phyloP scores from a whole-genome alignment of 2,888 invertebrate genomes.

The Colletes collaris region DNA sequence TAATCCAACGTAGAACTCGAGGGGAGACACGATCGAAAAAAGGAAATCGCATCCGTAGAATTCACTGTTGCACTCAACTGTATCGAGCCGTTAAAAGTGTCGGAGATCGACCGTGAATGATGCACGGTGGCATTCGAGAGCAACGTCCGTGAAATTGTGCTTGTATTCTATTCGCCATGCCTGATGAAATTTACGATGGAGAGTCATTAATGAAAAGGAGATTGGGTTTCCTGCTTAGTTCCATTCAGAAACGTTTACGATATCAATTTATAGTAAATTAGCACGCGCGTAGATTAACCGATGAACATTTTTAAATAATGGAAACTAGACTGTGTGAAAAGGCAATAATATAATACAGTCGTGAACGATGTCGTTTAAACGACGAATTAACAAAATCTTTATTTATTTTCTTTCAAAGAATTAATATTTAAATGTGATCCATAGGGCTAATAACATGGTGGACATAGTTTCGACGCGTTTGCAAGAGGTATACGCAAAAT shows the following conservation, averaged over 20 bases:
- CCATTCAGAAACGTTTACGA: too few species aligned
- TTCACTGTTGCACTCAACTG: constrained; percentile 16
- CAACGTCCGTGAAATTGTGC: constrained; percentile 30
- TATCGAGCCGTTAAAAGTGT: constrained; percentile 33
- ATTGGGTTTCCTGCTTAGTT: too few species aligned
- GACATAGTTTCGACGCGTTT: constrained; percentile 85
- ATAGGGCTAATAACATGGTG: constrained; percentile 85
- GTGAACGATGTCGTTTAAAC: too few species aligned
- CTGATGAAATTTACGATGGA: background rate
- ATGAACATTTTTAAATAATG: too few species aligned
- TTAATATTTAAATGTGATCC: constrained; percentile 42
- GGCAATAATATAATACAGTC: too few species aligned
- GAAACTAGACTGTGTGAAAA: too few species aligned
- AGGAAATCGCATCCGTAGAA: constrained; percentile 17
- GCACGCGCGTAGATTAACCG: too few species aligned
- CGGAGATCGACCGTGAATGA: constrained; percentile 35
- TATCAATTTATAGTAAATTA: too few species aligned
- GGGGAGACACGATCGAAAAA: constrained; percentile 8
- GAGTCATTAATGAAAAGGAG: background rate
- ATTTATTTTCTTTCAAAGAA: background rate
- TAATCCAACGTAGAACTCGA: too few species aligned
- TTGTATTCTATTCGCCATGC: background rate
- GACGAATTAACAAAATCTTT: too few species aligned
- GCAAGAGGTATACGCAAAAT: constrained; percentile 84
- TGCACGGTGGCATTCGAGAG: background rate